phyloP scores from a whole-genome alignment of 2,888 invertebrate genomes.

The Lithophane ornitopus region DNA sequence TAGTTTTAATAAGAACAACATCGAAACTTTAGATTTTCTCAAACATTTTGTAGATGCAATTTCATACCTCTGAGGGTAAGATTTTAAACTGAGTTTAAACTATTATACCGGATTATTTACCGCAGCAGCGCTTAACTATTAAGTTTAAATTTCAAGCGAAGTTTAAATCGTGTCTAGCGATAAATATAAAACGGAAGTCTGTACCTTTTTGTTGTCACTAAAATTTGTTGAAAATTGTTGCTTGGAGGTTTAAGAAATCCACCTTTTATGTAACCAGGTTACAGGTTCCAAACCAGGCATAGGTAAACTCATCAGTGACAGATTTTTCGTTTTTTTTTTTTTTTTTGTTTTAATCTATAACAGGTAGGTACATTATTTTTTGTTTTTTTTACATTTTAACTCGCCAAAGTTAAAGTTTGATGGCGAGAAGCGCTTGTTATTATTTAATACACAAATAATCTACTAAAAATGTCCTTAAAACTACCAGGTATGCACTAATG shows the following conservation, averaged over 20 bases:
- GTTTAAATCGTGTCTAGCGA: slow-evolving; percentile 43
- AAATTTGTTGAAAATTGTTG: not conserved
- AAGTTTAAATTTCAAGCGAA: slow-evolving; percentile 49
- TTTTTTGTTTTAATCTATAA: too few species aligned
- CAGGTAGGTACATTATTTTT: too few species aligned
- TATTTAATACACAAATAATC: too few species aligned
- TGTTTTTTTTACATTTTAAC: too few species aligned
- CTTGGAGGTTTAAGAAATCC: slow-evolving; percentile 5
- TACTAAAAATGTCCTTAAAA: too few species aligned
- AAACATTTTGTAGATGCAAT: slow-evolving; percentile 5
- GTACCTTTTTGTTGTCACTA: slow-evolving; percentile 9
- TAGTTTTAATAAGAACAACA: too few species aligned
- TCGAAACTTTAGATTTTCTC: not conserved
- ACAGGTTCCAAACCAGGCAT: not conserved
- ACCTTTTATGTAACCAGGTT: too few species aligned
- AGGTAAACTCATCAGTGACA: not conserved
- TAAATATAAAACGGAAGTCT: slow-evolving; percentile 38
- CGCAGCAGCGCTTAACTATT: slow-evolving; percentile 28
- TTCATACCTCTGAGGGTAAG: slow-evolving; percentile 6
- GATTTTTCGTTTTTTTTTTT: too few species aligned
- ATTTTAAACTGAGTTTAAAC: slow-evolving; percentile 46
- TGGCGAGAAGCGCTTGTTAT: too few species aligned
- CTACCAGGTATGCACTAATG: too few species aligned
- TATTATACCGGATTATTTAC: slow-evolving; percentile 54
- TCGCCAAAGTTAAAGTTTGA: too few species aligned